Conservation (phyloP, 2,797 vertebrate species). For the Sebastes steindachneri region DNA sequence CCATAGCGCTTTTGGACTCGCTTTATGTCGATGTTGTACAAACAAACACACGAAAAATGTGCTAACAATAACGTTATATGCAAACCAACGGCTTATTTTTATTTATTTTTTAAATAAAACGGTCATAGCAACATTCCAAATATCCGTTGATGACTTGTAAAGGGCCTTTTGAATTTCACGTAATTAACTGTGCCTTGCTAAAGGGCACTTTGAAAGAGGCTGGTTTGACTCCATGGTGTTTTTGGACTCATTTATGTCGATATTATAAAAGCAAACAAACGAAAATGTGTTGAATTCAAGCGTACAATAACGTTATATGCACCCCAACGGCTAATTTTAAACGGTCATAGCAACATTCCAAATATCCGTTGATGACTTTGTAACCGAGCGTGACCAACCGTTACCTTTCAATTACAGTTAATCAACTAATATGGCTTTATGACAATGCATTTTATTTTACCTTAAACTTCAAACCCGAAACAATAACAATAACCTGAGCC, state of each 20-base stretch:
- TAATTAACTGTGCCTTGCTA: neutral
- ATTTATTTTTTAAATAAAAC: too few species aligned
- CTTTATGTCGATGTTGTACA: neutral
- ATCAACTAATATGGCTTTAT: neutral
- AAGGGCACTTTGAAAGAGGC: too few species aligned
- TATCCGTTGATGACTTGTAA: neutral
- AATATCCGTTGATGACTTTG: too few species aligned
- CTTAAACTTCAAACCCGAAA: neutral
- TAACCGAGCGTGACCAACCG: too few species aligned
- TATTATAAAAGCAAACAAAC: neutral
- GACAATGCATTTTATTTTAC: neutral
- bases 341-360: too few species aligned
- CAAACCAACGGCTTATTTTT: neutral
- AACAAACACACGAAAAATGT: neutral
- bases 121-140: neutral
- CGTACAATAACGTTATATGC: too few species aligned
- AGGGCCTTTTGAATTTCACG: too few species aligned
- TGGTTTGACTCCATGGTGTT: accelerated
- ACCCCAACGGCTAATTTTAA: too few species aligned
- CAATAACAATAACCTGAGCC: neutral
- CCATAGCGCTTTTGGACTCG: too few species aligned
- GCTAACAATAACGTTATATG: neutral
- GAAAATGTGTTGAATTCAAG: neutral
- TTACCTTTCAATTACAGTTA: too few species aligned
- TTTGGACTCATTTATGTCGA: neutral